Percentiles rank a stretch among this genome's conserved stretches.
These are phyloP conservation scores for Indicator maculatus DNA, from an alignment of 2,113 vertebrate genomes.

Conservation along the genomic window DNA sequence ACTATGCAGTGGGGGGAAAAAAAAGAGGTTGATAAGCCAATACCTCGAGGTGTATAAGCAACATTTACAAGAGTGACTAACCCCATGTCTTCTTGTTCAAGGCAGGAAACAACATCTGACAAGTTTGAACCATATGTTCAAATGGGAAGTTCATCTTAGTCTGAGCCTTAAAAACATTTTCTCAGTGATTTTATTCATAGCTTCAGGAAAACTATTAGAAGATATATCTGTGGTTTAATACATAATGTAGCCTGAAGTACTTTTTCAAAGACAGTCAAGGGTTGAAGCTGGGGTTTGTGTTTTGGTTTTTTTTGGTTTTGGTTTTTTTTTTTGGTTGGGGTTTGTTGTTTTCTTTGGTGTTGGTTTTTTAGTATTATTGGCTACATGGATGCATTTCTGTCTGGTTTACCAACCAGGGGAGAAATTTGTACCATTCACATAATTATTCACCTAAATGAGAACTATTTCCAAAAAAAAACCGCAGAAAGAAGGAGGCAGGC, in stretches of 20 bases:
- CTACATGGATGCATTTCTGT: background rate
- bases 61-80: background rate
- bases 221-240: background rate
- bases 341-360: background rate
- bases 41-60: background rate
- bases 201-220: background rate
- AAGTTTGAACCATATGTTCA: background rate
- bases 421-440: background rate
- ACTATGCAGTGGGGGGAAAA: background rate
- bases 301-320: background rate
- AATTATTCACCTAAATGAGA: background rate
- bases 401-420: background rate
- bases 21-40: background rate
- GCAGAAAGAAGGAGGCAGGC: background rate
- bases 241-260: background rate
- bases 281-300: background rate
- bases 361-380: background rate
- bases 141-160: background rate
- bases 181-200: background rate
- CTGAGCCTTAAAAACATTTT: background rate
- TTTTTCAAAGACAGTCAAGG: background rate
- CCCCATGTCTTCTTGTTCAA: background rate
- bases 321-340: background rate
- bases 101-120: background rate
- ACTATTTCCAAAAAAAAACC: background rate